These are phyloP conservation scores for Tetragonula clypearis DNA, from an alignment of 1,140 invertebrate genomes.

Conservation along the genomic window DNA sequence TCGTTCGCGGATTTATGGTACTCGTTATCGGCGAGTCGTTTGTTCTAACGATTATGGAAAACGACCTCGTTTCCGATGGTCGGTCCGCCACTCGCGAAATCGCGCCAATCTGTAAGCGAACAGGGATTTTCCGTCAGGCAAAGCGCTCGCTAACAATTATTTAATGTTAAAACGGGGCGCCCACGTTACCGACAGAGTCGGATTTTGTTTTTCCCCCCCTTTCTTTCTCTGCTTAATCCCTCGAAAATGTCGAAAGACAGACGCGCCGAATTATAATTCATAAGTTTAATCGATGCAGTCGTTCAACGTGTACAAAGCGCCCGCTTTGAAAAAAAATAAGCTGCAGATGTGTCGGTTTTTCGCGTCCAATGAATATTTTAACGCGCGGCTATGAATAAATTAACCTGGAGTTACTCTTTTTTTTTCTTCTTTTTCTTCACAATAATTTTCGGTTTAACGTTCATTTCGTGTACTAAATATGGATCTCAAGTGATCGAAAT, in stretches of 20 bases:
- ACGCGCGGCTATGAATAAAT: conserved; percentile 64
- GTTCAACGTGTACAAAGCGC: neutral
- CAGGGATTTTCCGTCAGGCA: neutral
- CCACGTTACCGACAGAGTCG: neutral
- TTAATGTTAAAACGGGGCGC: neutral
- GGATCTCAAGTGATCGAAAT: neutral
- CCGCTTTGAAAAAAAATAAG: neutral
- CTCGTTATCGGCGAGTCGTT: conserved; percentile 45
- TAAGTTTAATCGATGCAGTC: neutral
- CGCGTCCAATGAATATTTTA: conserved; percentile 65
- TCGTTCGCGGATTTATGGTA: conserved; percentile 22
- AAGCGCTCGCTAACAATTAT: conserved; percentile 21
- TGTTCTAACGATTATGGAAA: conserved; percentile 41
- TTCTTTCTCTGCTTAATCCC: neutral
- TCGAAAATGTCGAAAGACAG: neutral
- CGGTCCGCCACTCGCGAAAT: conserved; percentile 13
- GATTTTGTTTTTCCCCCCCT: neutral
- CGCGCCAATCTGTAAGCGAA: conserved; percentile 1
- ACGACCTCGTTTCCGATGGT: conserved; percentile 12
- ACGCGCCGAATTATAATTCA: neutral
- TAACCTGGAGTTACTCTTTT: conserved; percentile 16
- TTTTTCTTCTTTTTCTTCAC: too few species aligned
- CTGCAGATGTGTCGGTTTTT: conserved; percentile 26
- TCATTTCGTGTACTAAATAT: neutral
- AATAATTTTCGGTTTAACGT: neutral